phyloP scores from a whole-genome alignment of 2,797 vertebrate genomes.

The Ctenochaetus hawaiiensis region DNA sequence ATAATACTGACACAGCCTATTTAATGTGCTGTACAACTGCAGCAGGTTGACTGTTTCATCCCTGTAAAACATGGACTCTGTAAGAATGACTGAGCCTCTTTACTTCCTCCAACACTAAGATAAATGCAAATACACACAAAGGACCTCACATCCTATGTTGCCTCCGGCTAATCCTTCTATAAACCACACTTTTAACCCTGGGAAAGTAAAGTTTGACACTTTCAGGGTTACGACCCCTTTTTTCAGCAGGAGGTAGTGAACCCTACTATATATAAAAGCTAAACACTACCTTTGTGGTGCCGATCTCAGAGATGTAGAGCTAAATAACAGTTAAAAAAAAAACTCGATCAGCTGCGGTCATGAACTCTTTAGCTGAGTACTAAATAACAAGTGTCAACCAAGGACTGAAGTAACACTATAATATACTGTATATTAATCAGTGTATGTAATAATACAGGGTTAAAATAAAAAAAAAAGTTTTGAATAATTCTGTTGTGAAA shows the following conservation, averaged over 20 bases:
- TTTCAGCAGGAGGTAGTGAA: not conserved
- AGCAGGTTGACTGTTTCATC: not conserved
- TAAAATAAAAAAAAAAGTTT: not conserved
- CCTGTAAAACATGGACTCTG: not conserved
- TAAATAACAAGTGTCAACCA: not conserved
- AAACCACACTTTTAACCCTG: slow-evolving; percentile 24
- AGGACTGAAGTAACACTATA: slow-evolving; percentile 2
- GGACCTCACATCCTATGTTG: not conserved
- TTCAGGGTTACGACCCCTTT: not conserved
- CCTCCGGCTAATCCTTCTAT: slow-evolving; percentile 37
- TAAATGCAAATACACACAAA: not conserved
- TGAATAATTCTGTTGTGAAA: not conserved
- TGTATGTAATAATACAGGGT: not conserved
- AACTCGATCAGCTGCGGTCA: not conserved
- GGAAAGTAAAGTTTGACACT: slow-evolving; percentile 14
- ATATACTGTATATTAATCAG: not conserved
- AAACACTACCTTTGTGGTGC: slow-evolving; percentile 6
- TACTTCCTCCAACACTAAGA: not conserved
- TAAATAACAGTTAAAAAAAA: slow-evolving; percentile 5
- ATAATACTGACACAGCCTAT: not conserved
- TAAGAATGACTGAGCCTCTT: slow-evolving; percentile 9
- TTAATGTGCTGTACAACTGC: not conserved
- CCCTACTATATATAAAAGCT: slow-evolving; percentile 27
- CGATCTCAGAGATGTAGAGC: not conserved
- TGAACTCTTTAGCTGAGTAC: not conserved